Evolutionary conservation across 2,797 vertebrate genomes (phyloP).

Genomic region (Gila robusta): DNA sequence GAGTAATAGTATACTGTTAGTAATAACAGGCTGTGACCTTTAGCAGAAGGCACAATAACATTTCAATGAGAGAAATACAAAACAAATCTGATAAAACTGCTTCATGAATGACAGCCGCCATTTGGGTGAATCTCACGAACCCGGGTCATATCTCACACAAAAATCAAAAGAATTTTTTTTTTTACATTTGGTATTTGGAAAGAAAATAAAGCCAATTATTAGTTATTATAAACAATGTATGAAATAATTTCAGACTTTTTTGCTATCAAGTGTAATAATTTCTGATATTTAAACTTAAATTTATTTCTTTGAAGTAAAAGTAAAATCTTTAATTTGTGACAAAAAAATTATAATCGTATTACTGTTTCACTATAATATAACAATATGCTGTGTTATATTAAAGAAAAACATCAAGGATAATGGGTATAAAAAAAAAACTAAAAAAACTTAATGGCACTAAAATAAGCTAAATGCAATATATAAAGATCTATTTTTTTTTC

Average conservation of each 20-base stretch:
- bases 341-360: background rate
- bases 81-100: conserved; percentile 47
- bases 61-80: conserved; percentile 63
- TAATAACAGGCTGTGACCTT: conserved; percentile 69
- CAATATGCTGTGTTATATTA: background rate
- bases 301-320: background rate
- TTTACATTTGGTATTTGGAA: background rate
- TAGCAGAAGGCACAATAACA: conserved; percentile 79
- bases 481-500: background rate
- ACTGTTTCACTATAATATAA: background rate
- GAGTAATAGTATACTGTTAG: conserved; percentile 60
- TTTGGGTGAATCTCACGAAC: background rate
- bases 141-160: background rate
- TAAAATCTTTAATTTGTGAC: background rate
- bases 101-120: conserved; percentile 25
- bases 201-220: background rate
- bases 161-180: background rate
- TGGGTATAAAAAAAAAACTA: background rate
- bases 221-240: conserved; percentile 11
- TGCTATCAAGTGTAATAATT: background rate
- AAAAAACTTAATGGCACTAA: background rate
- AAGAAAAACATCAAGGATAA: background rate
- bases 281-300: background rate
- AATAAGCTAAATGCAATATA: background rate
- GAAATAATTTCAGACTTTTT: background rate